Evolutionary conservation across 2,797 vertebrate species (phyloP).

Genomic region (Trachops cirrhosus): DNA sequence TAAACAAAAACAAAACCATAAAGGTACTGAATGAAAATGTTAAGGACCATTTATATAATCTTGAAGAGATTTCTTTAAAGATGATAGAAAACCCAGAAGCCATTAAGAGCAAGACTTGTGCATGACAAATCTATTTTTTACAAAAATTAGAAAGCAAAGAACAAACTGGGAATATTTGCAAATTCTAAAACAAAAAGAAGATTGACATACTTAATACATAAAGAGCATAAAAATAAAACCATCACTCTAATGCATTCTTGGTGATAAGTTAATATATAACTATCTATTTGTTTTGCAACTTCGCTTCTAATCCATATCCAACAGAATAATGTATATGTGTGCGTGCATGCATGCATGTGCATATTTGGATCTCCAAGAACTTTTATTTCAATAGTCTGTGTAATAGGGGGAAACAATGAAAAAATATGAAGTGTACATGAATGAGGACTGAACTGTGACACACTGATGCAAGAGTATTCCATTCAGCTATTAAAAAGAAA

Average conservation of each 20-base stretch:
- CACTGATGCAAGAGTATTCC: not conserved
- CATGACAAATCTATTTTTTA: not conserved
- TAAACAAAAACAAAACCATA: conserved; percentile 19
- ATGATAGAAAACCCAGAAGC: not conserved
- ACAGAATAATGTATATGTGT: not conserved
- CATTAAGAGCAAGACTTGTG: not conserved
- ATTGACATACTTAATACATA: not conserved
- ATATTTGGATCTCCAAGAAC: not conserved
- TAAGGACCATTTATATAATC: not conserved
- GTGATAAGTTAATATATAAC: not conserved
- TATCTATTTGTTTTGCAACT: not conserved
- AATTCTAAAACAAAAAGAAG: not conserved
- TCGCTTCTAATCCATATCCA: not conserved
- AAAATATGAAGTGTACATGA: not conserved
- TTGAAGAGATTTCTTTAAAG: not conserved
- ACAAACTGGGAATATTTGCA: not conserved
- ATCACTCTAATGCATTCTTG: not conserved
- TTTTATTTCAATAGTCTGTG: conserved; percentile 16
- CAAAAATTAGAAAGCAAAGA: not conserved
- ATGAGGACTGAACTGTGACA: not conserved
- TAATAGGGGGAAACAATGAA: not conserved
- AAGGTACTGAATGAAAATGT: conserved; percentile 24
- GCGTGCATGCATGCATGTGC: no score
- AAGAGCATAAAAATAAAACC: not conserved
- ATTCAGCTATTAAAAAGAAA: not conserved